Evolutionary conservation across 1,140 invertebrate genomes (phyloP).

Genomic region (Drosophila navojoa): DNA sequence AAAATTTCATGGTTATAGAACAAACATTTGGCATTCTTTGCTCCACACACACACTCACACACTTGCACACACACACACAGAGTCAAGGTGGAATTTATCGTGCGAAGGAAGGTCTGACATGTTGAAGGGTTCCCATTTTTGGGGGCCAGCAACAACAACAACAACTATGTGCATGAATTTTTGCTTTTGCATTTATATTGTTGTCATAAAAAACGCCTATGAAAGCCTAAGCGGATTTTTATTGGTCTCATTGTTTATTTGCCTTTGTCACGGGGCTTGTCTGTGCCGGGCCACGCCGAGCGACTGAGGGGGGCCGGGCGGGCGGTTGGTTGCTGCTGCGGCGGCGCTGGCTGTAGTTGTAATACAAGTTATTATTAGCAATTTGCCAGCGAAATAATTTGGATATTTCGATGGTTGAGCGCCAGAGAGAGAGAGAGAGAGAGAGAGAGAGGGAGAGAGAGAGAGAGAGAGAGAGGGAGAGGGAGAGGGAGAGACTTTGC

Average conservation of each 20-base stretch:
- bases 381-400: slow-evolving; percentile 79
- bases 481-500: slow-evolving; percentile 15
- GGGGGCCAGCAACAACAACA: background rate
- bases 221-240: slow-evolving; percentile 83
- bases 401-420: slow-evolving; percentile 65
- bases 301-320: background rate
- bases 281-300: background rate
- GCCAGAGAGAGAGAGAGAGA: too few relatives aligned
- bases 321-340: background rate
- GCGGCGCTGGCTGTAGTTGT: slow-evolving; percentile 45
- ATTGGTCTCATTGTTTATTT: slow-evolving; percentile 82
- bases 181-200: slow-evolving; percentile 82
- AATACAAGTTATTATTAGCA: slow-evolving; percentile 82
- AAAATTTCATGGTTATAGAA: slow-evolving; percentile 73
- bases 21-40: slow-evolving; percentile 72
- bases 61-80: slow-evolving; percentile 35
- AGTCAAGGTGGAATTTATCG: slow-evolving; percentile 77
- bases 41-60: slow-evolving; percentile 35
- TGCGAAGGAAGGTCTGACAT: slow-evolving; percentile 62
- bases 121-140: slow-evolving; percentile 68
- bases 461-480: background rate
- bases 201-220: slow-evolving; percentile 84
- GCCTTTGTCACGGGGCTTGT: slow-evolving; percentile 73
- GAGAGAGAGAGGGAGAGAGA: background rate
- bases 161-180: slow-evolving; percentile 51